Conservation (phyloP, 2,797 vertebrate species). For the Channallabes apus region DNA sequence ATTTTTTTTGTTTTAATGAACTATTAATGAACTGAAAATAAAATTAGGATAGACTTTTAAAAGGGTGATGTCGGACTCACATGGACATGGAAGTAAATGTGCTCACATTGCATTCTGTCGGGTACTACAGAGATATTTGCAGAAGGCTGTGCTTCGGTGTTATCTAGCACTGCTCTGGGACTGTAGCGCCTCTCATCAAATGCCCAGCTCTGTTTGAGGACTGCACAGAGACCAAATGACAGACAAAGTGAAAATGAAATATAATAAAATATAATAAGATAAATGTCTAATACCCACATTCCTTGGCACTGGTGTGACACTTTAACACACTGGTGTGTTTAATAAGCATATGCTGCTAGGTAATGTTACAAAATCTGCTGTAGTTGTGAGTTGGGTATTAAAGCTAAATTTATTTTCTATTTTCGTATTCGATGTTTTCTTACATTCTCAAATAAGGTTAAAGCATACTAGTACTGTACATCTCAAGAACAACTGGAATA, state of each 20-base stretch:
- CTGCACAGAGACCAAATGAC: conserved; percentile 62
- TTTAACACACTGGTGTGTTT: neutral
- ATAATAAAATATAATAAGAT: neutral
- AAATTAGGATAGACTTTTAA: neutral
- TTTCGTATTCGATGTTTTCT: neutral
- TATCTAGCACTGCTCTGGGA: conserved; percentile 81
- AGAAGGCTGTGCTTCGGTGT: conserved; percentile 68
- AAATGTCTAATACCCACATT: neutral
- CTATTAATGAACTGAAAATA: neutral
- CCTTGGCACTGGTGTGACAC: no score
- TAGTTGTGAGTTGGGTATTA: neutral
- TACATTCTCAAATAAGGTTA: neutral
- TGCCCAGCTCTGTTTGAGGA: conserved; percentile 74
- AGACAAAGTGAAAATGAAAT: neutral
- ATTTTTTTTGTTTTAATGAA: neutral
- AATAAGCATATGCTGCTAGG: neutral
- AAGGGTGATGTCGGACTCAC: conserved; percentile 66
- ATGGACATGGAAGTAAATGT: conserved; percentile 84
- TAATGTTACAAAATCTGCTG: neutral
- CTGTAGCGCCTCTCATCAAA: conserved; percentile 85
- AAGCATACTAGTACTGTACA: neutral
- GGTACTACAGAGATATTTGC: conserved; percentile 63
- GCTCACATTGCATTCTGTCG: conserved; percentile 71
- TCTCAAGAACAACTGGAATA: no score
- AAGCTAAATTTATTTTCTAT: no score